Evolutionary conservation across 92 coral and sea anemone species (phyloP), one percentile per base, ranked within the genome.

Genomic region (Porites cylindrica): DNA sequence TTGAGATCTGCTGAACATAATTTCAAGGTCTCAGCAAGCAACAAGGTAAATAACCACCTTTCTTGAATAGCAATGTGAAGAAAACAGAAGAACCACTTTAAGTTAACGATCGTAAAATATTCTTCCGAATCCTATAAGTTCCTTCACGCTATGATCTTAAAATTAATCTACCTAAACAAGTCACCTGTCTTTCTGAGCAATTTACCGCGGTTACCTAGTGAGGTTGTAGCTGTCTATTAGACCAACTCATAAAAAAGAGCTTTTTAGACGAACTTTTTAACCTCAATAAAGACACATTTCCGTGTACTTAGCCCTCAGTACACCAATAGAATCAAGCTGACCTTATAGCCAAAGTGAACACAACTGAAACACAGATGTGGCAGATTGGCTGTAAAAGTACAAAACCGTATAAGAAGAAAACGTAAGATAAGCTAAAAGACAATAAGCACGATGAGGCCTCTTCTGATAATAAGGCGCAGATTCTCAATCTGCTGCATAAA

Each of bases 101-200:
- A 51, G 51, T 19, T n/a, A 9, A 23, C 18, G 59, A 32, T 8
- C 8, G 47, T 10, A 72, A 10, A 7, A 47, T 72, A 18, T 1
- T 43, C 54, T 70, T 11, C 3, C 4, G 17, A 38, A 17, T 11
- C 63, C 17, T 3, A 9, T 18, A 62, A 8, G 6, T 7, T 7
- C 66, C n/a, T 62, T 62, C 66, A 0, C 8, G 8, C 23, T 62
- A 16, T 20, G 66, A 62, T 62, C 21, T 62, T 18, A 16, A n/a
- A 11, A 18, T 18, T 62, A 62, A 7, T 14, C 66, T 62, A 7
- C n/a, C n/a, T 3, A 16, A 62, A 5, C 1, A 1, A 51, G 23
- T 23, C 78, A 74, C 47, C n/a, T 23, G n/a, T 10, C 64, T 53
- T 51, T 51, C 78, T 53, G 17, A 74, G 62, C 43, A 74, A 74